Evolutionary conservation across 2,113 vertebrate species (phyloP).

Genomic region (Psilopsiagon aymara): DNA sequence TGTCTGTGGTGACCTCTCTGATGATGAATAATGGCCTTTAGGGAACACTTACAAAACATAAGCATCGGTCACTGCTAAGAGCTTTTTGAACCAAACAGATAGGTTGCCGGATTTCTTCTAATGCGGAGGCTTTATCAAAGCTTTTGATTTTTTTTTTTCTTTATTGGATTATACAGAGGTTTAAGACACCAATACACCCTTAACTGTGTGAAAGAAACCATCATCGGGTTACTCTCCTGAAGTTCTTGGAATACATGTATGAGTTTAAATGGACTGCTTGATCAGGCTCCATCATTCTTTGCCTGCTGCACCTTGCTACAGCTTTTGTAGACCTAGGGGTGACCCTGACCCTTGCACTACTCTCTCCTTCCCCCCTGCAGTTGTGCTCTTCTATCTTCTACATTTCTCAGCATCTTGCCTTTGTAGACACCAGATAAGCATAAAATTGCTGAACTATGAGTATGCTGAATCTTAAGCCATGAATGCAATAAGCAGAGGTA

Average conservation of each 20-base stretch:
- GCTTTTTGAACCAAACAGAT: not conserved
- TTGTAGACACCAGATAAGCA: not conserved
- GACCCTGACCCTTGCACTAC: not conserved
- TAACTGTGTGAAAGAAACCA: not conserved
- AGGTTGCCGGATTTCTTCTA: not conserved
- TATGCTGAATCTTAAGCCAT: not conserved
- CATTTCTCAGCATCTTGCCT: not conserved
- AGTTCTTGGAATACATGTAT: not conserved
- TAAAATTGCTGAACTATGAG: not conserved
- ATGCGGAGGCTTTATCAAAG: not conserved
- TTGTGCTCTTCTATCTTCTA: not conserved
- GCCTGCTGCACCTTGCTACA: not conserved
- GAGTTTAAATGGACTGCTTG: not conserved
- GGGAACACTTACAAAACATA: not conserved
- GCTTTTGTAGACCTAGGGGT: not conserved
- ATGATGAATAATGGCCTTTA: not conserved
- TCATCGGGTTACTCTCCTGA: not conserved
- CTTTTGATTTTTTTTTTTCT: not conserved
- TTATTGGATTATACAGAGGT: not conserved
- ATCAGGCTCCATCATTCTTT: not conserved
- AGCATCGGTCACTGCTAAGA: not conserved
- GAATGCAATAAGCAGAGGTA: not conserved
- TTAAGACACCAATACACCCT: not conserved
- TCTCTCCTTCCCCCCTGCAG: accelerated
- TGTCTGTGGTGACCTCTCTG: not conserved